Conservation (phyloP, 2,888 invertebrate genomes). For the Lingula anatina region DNA sequence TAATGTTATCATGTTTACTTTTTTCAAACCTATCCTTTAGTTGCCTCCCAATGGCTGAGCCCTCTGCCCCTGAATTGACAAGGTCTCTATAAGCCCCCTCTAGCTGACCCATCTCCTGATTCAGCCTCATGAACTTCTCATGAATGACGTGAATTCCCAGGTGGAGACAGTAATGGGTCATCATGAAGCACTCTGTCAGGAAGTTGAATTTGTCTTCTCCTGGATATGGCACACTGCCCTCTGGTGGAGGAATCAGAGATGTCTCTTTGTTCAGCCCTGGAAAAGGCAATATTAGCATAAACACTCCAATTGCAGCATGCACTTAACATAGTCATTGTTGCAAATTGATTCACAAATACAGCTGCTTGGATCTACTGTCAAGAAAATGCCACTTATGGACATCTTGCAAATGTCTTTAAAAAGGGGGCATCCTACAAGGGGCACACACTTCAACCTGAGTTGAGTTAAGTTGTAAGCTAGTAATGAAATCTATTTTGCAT, state of each 20-base stretch:
- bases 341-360: too few relatives aligned
- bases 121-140: slow-evolving; percentile 57
- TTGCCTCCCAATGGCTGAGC: slow-evolving; percentile 53
- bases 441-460: too few relatives aligned
- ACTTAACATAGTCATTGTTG: too few relatives aligned
- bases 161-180: slow-evolving; percentile 82
- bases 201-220: slow-evolving; percentile 56
- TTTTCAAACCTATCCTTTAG: slow-evolving; percentile 43
- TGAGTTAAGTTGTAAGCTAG: too few relatives aligned
- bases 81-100: slow-evolving; percentile 72
- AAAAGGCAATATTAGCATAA: background rate
- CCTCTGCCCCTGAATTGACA: slow-evolving; percentile 56
- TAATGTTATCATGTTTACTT: slow-evolving; percentile 29
- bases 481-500: too few relatives aligned
- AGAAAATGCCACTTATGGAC: too few relatives aligned
- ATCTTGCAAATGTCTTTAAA: too few relatives aligned
- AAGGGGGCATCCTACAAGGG: too few relatives aligned
- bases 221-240: slow-evolving; percentile 26
- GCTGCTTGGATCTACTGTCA: too few relatives aligned
- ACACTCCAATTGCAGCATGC: too few relatives aligned
- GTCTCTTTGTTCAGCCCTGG: slow-evolving; percentile 66
- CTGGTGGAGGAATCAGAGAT: slow-evolving; percentile 66
- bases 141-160: slow-evolving; percentile 59
- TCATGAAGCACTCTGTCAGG: slow-evolving; percentile 84
- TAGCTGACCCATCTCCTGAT: slow-evolving; percentile 65